Percentiles rank a stretch among this genome's conserved stretches.
Conservation (phyloP, 2,888 invertebrate genomes). For the Tanaodytes sp. region DNA sequence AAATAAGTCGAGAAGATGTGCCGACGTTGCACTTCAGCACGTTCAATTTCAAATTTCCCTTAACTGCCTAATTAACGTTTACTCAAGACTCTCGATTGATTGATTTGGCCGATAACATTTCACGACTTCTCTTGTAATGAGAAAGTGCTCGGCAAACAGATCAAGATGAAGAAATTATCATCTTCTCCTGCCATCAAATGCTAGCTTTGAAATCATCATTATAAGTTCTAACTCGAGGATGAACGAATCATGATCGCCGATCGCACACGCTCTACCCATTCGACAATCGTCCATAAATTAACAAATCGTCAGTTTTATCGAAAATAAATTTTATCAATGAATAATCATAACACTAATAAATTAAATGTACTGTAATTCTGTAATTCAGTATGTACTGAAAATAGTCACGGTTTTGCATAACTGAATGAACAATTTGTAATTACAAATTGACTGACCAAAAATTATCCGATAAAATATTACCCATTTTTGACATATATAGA, state of each 20-base stretch:
- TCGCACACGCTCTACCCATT: too few species aligned
- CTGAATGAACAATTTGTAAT: too few species aligned
- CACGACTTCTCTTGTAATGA: slow-evolving; percentile 54
- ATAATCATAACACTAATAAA: too few species aligned
- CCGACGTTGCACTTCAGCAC: slow-evolving; percentile 27
- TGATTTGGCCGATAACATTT: slow-evolving; percentile 55
- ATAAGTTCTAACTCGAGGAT: slow-evolving; percentile 22
- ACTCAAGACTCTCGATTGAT: slow-evolving; percentile 51
- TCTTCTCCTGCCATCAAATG: slow-evolving; percentile 47
- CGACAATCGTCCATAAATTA: too few species aligned
- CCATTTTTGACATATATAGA: too few species aligned
- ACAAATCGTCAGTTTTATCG: too few species aligned
- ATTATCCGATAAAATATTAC: background rate
- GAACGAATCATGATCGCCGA: background rate
- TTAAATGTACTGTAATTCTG: too few species aligned
- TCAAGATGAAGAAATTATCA: slow-evolving; percentile 56
- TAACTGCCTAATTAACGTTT: slow-evolving; percentile 53
- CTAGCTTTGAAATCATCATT: slow-evolving; percentile 50
- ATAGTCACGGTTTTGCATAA: too few species aligned
- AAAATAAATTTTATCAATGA: too few species aligned
- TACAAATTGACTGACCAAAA: too few species aligned
- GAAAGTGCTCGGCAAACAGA: slow-evolving; percentile 52
- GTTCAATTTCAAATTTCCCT: slow-evolving; percentile 39
- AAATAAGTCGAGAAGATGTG: too few species aligned
- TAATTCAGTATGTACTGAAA: too few species aligned